phyloP scores from a whole-genome alignment of 2,888 invertebrate genomes.

The Stenchaetothrips biformis region DNA sequence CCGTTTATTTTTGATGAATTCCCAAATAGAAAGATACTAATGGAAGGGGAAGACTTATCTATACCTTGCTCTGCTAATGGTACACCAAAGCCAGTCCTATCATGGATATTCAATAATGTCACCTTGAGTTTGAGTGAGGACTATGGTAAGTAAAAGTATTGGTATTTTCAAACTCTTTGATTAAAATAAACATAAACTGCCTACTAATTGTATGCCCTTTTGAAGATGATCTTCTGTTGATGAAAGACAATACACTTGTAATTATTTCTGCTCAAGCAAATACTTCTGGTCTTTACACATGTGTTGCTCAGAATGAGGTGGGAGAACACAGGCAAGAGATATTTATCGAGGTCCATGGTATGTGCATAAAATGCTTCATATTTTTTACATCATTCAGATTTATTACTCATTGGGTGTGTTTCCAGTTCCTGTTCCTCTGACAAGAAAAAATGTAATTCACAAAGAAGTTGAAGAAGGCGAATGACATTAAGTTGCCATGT shows the following conservation, averaged over 20 bases:
- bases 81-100: conserved; percentile 52
- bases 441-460: conserved; percentile 28
- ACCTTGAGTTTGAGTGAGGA: background rate
- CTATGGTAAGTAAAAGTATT: background rate
- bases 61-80: conserved; percentile 51
- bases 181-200: background rate
- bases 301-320: conserved; percentile 52
- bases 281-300: conserved; percentile 54
- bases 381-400: conserved; percentile 6
- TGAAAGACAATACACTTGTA: conserved; percentile 43
- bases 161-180: background rate
- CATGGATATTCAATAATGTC: conserved; percentile 48
- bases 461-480: conserved; percentile 39
- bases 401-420: conserved; percentile 1
- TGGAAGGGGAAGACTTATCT: conserved; percentile 46
- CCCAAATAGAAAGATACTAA: conserved; percentile 46
- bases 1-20: conserved; percentile 48
- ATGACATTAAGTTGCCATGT: conserved; percentile 40
- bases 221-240: conserved; percentile 37
- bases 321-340: conserved; percentile 46
- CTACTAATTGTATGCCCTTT: conserved; percentile 26
- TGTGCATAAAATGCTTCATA: conserved; percentile 27
- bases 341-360: conserved; percentile 41
- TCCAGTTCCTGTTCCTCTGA: conserved; percentile 38
- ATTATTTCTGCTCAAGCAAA: conserved; percentile 48